Base-by-base conservation (phyloP, 2,113 vertebrate genomes). In the Nibea albiflora region DNA sequence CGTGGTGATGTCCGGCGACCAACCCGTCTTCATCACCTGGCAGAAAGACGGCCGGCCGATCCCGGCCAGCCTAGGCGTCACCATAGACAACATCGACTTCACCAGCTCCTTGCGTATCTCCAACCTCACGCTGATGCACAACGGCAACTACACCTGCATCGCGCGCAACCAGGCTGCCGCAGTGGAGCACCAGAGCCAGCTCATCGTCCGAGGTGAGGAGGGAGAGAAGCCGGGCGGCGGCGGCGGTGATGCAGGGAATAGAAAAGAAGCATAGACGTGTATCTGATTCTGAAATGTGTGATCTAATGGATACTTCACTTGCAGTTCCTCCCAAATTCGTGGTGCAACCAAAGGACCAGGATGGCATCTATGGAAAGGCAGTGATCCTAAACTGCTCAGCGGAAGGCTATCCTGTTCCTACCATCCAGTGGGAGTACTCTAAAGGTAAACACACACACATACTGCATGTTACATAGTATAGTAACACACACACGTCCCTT, bases 21-120 rank as follows among this genome's bases (percentile, higher is more conserved):
- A 99, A 58, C 98, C 98, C 22, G 99, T 99, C 92, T 97, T 97
- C 67, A 99, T 99, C 92, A 99, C 98, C 66, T 99, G 98, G 98
- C 98, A 99, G 92, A 99, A 99, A 83, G 98, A 99, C 0, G 97
- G 98, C 0, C 95, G 96, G 49, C 96, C 98, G 0, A 99, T 99
- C 83, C 98, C 98, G 0, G 97, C 95, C 17, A 99, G 97, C 93
- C 96, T 99, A 0, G 97, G 98, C 0, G 98, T 99, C 66, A 99
- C 98, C 28, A 98, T 99, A 26, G 98, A 99, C 96, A 99, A 98
- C 94, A 99, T 99, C 0, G 98, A 99, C 90, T 99, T 99, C 89
- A 99, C 98, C 86, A 99, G 98, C 95, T 99, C 98, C 50, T 68
- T 99, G 77, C 95, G 98, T 52, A 96, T 99, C 90, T 99, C 98